A percentile compares a stretch with the other conserved stretches of the same genome.
These are phyloP conservation scores for Parnassius glacialis DNA, from an alignment of 2,888 invertebrate genomes.

Conservation along the genomic window DNA sequence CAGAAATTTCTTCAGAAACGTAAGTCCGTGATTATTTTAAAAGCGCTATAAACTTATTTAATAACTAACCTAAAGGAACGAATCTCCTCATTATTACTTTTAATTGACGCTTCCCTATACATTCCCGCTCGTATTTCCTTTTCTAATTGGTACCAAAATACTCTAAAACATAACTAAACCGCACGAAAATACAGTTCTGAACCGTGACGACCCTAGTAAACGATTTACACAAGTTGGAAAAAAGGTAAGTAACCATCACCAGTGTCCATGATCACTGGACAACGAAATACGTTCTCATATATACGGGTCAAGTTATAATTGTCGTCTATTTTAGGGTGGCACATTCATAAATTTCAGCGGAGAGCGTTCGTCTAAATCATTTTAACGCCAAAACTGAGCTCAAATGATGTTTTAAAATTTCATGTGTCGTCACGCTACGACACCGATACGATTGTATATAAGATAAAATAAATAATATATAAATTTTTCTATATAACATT, in stretches of 20 bases:
- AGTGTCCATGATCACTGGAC: constrained; percentile 23
- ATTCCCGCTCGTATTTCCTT: constrained; percentile 44
- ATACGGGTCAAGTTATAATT: constrained; percentile 34
- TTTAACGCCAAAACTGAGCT: constrained; percentile 70
- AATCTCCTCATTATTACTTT: constrained; percentile 34
- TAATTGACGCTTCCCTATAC: constrained; percentile 42
- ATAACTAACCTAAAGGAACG: constrained; percentile 18
- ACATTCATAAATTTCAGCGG: constrained; percentile 60
- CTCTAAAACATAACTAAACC: constrained; percentile 41
- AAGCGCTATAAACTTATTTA: constrained; percentile 13
- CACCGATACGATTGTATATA: constrained; percentile 17
- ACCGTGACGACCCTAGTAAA: constrained; percentile 51
- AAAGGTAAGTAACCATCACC: constrained; percentile 25
- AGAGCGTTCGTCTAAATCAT: constrained; percentile 64
- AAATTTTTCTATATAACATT: neutral
- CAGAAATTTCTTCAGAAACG: too few species aligned
- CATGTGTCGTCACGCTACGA: constrained; percentile 42
- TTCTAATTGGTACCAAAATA: constrained; percentile 58
- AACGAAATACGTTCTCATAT: neutral
- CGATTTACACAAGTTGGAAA: constrained; percentile 45
- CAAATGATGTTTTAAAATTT: constrained; percentile 42
- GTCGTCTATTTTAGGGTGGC: constrained; percentile 54
- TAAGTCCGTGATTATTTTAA: constrained; percentile 3
- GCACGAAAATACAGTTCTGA: constrained; percentile 45
- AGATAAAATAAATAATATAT: too few species aligned